Base-by-base conservation (phyloP, 2,113 vertebrate genomes). In the Halcyon malimbica region DNA sequence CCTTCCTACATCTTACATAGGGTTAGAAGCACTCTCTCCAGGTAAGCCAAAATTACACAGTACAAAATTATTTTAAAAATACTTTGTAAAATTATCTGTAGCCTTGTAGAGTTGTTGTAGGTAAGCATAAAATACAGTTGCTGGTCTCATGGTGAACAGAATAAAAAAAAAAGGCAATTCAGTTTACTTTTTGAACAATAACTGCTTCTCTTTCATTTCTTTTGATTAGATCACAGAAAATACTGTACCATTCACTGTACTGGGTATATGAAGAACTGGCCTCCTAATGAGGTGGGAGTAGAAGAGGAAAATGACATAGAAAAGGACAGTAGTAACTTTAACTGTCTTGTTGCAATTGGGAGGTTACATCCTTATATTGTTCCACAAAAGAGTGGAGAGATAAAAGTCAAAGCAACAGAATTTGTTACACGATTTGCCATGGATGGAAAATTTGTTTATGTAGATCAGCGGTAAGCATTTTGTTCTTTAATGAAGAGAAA, bases 361-460 rank as follows among this genome's bases (percentile, higher is more conserved):
- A 98, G 99, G 16, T 94, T 99, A 48, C 98, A 99, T 86, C 98
- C 98, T 84, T 98, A 98, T 35, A 92, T 97, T 21, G 83, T 98
- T 78, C 98, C 98, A 13, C 98, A 98, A 94, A 97, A 97, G 81
- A 98, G 98, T 42, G 97, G 98, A 79, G 98, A 99, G 67, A 97
- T 99, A 79, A 95, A 97, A 92, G 98, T 99, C 81, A 99, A 99
- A 97, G 98, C 99, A 83, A 98, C 98, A 16, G 98, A 99, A 96
- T 99, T 99, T 95, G 96, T 99, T 94, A 99, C 98, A 9, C 98
- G 99, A 69, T 99, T 98, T 85, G 98, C 99, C 96, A 98, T 99
- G 98, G 99, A 99, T 90, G 99, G 99, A 54, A 99, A 99, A 96
- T 99, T 99, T 97, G 99, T 99, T 95, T 99, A 98, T 96, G 99